Evolutionary conservation across 2,888 invertebrate species (phyloP).

Genomic region (Caenorhabditis sp.): DNA sequence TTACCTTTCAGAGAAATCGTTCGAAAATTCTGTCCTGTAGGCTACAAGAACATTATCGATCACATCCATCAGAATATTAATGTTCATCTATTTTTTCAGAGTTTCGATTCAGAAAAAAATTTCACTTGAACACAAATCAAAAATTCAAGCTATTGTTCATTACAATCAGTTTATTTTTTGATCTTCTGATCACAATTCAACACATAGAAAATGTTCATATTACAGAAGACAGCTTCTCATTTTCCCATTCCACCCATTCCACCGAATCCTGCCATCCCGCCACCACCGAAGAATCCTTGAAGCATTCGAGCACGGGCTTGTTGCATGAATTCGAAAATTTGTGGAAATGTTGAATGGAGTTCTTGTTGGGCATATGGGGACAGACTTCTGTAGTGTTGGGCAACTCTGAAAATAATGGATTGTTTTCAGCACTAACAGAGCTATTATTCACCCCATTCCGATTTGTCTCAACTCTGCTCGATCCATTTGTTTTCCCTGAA

Average conservation of each 20-base stretch:
- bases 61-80: too few species aligned
- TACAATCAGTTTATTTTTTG: too few species aligned
- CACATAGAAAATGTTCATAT: too few species aligned
- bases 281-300: slow-evolving; percentile 24
- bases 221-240: not conserved
- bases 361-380: slow-evolving; percentile 52
- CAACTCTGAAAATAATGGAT: slow-evolving; percentile 27
- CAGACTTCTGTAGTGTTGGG: slow-evolving; percentile 28
- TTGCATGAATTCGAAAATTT: slow-evolving; percentile 42
- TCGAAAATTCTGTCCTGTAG: too few species aligned
- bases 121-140: too few species aligned
- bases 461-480: slow-evolving; percentile 28
- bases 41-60: too few species aligned
- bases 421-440: not conserved
- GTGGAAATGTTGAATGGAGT: slow-evolving; percentile 58
- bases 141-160: too few species aligned
- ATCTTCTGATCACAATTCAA: too few species aligned
- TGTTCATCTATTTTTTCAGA: too few species aligned
- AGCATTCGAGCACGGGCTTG: slow-evolving; percentile 33
- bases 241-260: slow-evolving; percentile 2
- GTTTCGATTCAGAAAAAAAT: too few species aligned
- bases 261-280: slow-evolving; percentile 12
- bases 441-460: slow-evolving; percentile 43
- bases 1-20: too few species aligned
- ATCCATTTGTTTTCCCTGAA: slow-evolving; percentile 45